Conservation (phyloP, 2,113 vertebrate genomes). For the Procavia capensis region DNA sequence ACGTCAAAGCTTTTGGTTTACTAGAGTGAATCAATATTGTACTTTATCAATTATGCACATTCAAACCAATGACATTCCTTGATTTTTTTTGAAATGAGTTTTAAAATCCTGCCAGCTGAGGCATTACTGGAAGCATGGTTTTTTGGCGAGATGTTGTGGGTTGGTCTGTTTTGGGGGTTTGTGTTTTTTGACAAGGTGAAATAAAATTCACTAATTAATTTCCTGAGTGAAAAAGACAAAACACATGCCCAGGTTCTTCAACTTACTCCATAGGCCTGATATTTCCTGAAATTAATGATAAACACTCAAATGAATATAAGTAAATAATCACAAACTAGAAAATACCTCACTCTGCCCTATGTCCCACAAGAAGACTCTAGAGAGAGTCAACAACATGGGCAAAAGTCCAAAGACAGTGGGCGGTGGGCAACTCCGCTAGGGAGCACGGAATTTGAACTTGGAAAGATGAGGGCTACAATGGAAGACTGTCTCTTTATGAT, state of each 20-base stretch:
- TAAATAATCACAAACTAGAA: background rate
- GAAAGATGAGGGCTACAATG: background rate
- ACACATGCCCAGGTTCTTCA: background rate
- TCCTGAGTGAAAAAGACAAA: background rate
- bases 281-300: conserved; percentile 15
- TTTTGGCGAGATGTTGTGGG: background rate
- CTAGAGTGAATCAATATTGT: conserved; percentile 56
- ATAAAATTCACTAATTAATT: conserved; percentile 21
- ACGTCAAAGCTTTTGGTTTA: conserved; percentile 55
- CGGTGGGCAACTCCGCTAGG: too few relatives aligned
- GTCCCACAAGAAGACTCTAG: background rate
- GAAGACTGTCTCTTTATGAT: background rate
- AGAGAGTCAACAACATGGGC: rapidly evolving
- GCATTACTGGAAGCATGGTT: background rate
- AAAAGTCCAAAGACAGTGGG: too few relatives aligned
- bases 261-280: background rate
- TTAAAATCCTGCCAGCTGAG: conserved; percentile 6
- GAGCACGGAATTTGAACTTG: background rate
- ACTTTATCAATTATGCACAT: conserved; percentile 70
- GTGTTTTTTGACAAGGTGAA: background rate
- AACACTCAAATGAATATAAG: conserved; percentile 41
- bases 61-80: background rate
- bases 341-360: background rate
- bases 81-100: background rate
- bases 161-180: background rate